Evolutionary conservation across 2,113 vertebrate species (phyloP).

Genomic region (Gnathonemus longibarbis): DNA sequence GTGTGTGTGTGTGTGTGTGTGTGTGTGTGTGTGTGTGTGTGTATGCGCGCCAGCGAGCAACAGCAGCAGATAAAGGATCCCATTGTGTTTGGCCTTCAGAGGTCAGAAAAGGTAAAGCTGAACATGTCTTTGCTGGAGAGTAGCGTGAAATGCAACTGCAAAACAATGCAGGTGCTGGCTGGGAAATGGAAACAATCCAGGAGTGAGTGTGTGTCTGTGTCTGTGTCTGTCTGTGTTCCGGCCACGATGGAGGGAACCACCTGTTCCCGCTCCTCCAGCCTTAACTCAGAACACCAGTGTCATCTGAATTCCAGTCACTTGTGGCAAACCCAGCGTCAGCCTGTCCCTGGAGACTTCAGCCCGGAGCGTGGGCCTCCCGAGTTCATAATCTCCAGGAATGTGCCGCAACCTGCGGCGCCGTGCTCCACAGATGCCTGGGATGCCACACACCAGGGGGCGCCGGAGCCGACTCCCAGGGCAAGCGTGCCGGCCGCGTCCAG

Average conservation of each 20-base stretch:
- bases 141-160: not conserved
- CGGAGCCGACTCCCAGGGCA: not conserved
- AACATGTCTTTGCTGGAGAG: not conserved
- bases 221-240: not conserved
- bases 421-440: not conserved
- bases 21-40: not conserved
- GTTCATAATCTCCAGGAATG: conserved; percentile 3
- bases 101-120: not conserved
- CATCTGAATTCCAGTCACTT: not conserved
- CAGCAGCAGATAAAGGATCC: not conserved
- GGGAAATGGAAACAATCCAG: not conserved
- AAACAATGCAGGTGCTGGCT: not conserved
- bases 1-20: not conserved
- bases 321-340: not conserved
- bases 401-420: not conserved
- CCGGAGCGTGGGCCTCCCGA: not conserved
- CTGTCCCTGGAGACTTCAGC: not conserved
- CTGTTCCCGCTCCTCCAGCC: not conserved
- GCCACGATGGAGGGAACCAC: not conserved
- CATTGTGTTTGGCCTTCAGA: not conserved
- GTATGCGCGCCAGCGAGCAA: not conserved
- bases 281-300: not conserved
- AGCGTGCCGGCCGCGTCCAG: not conserved
- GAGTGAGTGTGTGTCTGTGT: not conserved
- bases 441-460: conserved; percentile 8